Percentiles rank a stretch among this genome's conserved stretches.
These are phyloP conservation scores for Poecile atricapillus DNA, from an alignment of 2,113 vertebrate genomes.

Conservation along the genomic window DNA sequence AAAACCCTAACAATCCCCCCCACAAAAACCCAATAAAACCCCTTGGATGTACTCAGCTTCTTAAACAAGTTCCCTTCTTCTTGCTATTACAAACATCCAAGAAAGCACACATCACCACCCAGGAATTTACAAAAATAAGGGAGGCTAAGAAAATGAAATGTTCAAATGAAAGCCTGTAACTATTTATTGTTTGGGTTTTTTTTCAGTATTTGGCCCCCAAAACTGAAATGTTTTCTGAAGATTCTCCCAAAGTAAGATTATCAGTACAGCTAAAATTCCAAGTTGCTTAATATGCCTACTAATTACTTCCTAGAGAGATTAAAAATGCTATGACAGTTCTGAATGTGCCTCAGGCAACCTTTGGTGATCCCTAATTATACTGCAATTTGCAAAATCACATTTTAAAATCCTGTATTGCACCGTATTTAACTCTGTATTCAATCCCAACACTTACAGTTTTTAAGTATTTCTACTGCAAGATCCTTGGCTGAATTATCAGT, in stretches of 20 bases:
- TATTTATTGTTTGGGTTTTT: fast-evolving
- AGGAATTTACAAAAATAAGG: background rate
- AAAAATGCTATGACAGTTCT: background rate
- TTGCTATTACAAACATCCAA: background rate
- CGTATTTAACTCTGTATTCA: background rate
- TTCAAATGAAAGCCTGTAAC: background rate
- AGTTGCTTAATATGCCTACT: background rate
- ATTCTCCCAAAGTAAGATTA: background rate
- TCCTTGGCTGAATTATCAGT: conserved; percentile 66
- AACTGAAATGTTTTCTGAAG: background rate
- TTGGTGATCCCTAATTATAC: background rate
- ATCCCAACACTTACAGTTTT: conserved; percentile 82
- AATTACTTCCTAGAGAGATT: background rate
- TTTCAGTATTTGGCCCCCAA: background rate
- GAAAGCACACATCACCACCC: background rate
- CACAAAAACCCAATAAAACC: background rate
- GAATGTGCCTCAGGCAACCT: background rate
- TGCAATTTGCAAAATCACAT: background rate
- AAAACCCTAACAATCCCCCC: background rate
- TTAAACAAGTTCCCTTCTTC: background rate
- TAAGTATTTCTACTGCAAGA: conserved; percentile 82
- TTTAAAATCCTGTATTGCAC: background rate
- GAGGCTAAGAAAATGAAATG: background rate
- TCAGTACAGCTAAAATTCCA: background rate
- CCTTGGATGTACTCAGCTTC: background rate